phyloP scores from a whole-genome alignment of 2,888 invertebrate species.

The Epirrhoe alternata region DNA sequence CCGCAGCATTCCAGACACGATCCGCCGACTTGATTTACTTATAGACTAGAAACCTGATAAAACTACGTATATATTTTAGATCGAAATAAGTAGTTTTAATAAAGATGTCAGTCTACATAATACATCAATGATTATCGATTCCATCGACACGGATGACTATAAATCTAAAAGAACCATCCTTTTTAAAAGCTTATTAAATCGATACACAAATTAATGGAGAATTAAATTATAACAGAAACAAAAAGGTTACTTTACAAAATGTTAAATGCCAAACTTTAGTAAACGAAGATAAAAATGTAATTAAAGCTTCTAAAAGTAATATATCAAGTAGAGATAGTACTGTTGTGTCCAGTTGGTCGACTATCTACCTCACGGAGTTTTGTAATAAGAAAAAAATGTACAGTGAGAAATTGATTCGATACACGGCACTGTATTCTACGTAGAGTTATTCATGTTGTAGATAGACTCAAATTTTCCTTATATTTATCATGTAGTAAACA shows the following conservation, averaged over 20 bases:
- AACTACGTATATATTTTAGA: slow-evolving; percentile 14
- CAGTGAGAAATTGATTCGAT: slow-evolving; percentile 71
- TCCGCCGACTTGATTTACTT: slow-evolving; percentile 77
- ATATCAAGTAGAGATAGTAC: slow-evolving; percentile 39
- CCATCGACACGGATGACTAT: slow-evolving; percentile 2
- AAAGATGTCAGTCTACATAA: neutral
- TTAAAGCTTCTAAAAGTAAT: slow-evolving; percentile 35
- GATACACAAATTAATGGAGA: slow-evolving; percentile 13
- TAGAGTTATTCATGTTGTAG: slow-evolving; percentile 49
- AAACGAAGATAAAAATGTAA: slow-evolving; percentile 30
- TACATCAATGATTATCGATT: slow-evolving; percentile 5
- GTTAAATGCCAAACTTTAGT: slow-evolving; percentile 32
- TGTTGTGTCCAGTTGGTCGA: slow-evolving; percentile 55
- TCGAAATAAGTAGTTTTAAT: neutral
- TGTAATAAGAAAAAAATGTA: slow-evolving; percentile 59
- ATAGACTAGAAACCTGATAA: slow-evolving; percentile 48
- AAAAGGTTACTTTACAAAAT: slow-evolving; percentile 23
- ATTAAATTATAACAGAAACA: slow-evolving; percentile 16
- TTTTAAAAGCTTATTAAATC: slow-evolving; percentile 1
- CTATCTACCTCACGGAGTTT: slow-evolving; percentile 54
- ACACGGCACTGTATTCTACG: slow-evolving; percentile 49
- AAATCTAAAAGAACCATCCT: neutral
- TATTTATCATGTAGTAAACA: neutral
- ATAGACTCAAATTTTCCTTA: slow-evolving; percentile 31
- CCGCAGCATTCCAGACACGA: slow-evolving; percentile 76